phyloP scores from a whole-genome alignment of 2,797 vertebrate genomes.

The Tenualosa ilisha region DNA sequence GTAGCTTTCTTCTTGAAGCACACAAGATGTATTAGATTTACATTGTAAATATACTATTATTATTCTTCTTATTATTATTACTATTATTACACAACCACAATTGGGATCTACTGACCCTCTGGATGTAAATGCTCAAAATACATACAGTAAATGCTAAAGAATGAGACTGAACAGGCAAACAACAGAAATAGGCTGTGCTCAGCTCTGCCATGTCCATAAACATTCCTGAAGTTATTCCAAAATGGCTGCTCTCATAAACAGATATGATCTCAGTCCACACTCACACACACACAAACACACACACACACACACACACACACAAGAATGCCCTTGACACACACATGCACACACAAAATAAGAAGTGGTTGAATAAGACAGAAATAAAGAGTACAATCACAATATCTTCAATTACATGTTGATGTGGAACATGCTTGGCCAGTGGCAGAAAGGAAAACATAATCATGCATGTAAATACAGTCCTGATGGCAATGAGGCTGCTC shows the following conservation, averaged over 20 bases:
- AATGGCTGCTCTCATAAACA: slow-evolving; percentile 40
- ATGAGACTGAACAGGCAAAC: neutral
- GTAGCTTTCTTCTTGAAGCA: neutral
- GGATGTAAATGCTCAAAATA: neutral
- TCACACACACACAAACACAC: slow-evolving; percentile 19
- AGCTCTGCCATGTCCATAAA: slow-evolving; percentile 32
- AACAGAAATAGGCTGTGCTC: neutral
- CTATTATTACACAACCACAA: neutral
- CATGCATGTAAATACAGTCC: slow-evolving; percentile 28
- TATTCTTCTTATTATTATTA: neutral
- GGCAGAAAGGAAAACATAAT: slow-evolving; percentile 33
- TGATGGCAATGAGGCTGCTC: neutral
- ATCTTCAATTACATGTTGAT: slow-evolving; percentile 43
- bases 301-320: neutral
- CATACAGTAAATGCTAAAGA: neutral
- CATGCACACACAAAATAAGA: neutral
- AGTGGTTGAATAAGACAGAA: slow-evolving; percentile 11
- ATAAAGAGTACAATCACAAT: slow-evolving; percentile 19
- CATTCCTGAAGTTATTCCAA: slow-evolving; percentile 41
- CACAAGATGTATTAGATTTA: neutral
- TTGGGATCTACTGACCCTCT: neutral
- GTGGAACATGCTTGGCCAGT: slow-evolving; percentile 34
- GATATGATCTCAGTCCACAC: slow-evolving; percentile 50
- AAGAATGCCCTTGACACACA: neutral
- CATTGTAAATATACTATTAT: neutral